Conservation (phyloP, 2,797 vertebrate species). For the Acestrorhynchus altus region DNA sequence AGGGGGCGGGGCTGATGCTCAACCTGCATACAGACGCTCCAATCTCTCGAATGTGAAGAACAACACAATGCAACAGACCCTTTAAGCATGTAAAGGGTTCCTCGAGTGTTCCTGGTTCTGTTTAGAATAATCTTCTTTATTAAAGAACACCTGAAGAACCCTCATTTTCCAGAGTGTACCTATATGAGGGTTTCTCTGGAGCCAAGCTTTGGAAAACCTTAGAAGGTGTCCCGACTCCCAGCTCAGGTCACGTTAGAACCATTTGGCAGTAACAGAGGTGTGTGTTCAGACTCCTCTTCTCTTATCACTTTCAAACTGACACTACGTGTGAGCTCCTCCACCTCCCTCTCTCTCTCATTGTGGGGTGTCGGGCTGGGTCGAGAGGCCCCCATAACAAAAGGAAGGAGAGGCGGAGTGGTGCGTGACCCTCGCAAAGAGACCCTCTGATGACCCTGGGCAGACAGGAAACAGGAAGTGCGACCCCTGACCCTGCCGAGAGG, state of each 20-base stretch:
- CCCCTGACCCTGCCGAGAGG: slow-evolving; percentile 69
- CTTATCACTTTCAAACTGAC: slow-evolving; percentile 11
- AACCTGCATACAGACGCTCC: too few species aligned
- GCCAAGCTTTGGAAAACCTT: background rate
- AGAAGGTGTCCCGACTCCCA: background rate
- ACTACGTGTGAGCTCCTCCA: slow-evolving; percentile 40
- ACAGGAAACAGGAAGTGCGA: slow-evolving; percentile 84
- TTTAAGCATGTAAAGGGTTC: too few species aligned
- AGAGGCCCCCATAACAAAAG: slow-evolving; percentile 70
- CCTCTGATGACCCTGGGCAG: slow-evolving; percentile 76
- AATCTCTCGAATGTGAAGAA: too few species aligned
- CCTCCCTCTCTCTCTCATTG: slow-evolving; percentile 17
- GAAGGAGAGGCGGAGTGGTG: slow-evolving; percentile 70
- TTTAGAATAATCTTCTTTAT: too few species aligned
- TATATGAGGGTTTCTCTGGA: background rate
- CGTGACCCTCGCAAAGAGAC: slow-evolving; percentile 74
- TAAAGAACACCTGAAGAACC: too few species aligned
- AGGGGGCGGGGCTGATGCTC: too few species aligned
- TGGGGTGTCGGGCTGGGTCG: slow-evolving; percentile 14
- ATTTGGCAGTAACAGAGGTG: background rate
- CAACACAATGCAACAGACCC: too few species aligned
- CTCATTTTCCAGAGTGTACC: too few species aligned
- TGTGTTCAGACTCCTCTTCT: background rate
- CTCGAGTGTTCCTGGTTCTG: too few species aligned
- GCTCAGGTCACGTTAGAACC: background rate